Evolutionary conservation across 2,113 vertebrate species (phyloP).

Genomic region (Mungos mungo): DNA sequence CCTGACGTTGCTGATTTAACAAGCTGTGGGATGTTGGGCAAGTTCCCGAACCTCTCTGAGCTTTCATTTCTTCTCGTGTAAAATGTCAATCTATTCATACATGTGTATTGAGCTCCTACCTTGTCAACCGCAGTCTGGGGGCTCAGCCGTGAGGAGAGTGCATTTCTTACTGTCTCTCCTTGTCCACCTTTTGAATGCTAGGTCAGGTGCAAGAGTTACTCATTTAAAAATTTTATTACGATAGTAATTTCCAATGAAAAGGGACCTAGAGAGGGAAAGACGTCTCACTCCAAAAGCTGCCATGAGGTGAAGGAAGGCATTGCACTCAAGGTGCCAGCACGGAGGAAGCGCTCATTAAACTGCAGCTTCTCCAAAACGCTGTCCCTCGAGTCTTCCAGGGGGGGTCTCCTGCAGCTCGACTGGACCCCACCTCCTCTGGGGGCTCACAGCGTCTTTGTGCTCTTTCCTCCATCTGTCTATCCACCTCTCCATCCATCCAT

Average conservation of each 20-base stretch:
- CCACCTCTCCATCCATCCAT: rapidly evolving
- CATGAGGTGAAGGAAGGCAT: not conserved
- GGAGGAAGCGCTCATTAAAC: not conserved
- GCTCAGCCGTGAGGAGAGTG: rapidly evolving
- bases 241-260: not conserved
- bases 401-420: not conserved
- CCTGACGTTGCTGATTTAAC: rapidly evolving
- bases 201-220: too few relatives aligned
- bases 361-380: rapidly evolving
- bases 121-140: rapidly evolving
- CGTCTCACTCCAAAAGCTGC: not conserved
- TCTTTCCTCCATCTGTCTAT: not conserved
- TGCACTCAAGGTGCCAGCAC: rapidly evolving
- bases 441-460: not conserved
- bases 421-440: not conserved
- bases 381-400: not conserved
- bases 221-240: not conserved
- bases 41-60: not conserved
- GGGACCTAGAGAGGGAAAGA: not conserved
- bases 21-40: rapidly evolving
- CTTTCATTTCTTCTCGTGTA: rapidly evolving
- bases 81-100: rapidly evolving
- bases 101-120: rapidly evolving
- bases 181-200: not conserved
- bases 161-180: not conserved